Percentiles rank a stretch among this genome's conserved stretches.
Evolutionary conservation across 2,888 invertebrate species (phyloP).

Genomic region (Eustalomyia histrio): DNA sequence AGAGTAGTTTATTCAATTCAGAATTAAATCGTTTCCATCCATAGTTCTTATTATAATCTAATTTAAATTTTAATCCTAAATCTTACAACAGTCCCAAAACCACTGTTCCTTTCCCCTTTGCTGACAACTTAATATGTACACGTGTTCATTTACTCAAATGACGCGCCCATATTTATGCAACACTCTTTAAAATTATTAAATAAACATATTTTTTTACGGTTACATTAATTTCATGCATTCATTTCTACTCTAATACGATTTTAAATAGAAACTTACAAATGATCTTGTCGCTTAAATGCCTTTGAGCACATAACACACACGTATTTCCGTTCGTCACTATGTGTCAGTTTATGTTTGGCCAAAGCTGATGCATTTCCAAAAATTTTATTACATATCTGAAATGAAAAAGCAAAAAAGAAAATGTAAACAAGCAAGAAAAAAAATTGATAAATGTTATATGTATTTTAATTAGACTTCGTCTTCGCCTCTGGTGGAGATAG

Average conservation of each 20-base stretch:
- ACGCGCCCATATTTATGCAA: too few relatives aligned
- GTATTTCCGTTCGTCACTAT: constrained; percentile 98
- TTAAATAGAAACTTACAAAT: constrained; percentile 87
- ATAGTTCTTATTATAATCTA: too few relatives aligned
- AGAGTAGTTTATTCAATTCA: too few relatives aligned
- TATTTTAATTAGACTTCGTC: constrained; percentile 54
- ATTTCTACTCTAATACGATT: neutral
- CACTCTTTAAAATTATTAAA: neutral
- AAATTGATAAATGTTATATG: constrained; percentile 33
- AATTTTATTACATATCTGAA: constrained; percentile 95
- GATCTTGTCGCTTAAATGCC: constrained; percentile 99
- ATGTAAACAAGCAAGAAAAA: constrained; percentile 17
- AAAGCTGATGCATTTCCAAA: constrained; percentile 98
- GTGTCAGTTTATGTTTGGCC: constrained; percentile 97
- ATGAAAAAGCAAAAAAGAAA: constrained; percentile 69
- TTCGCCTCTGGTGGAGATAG: neutral
- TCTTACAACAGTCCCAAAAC: too few relatives aligned
- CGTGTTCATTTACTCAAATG: too few relatives aligned
- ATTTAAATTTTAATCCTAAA: too few relatives aligned
- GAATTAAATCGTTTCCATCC: too few relatives aligned
- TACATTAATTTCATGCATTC: neutral
- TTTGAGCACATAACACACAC: constrained; percentile 97
- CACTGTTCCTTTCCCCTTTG: too few relatives aligned
- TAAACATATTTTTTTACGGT: neutral
- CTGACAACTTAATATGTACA: too few relatives aligned